Conservation (phyloP, 53 echinoderm and acorn worm species). For the Luidia sarsii region DNA sequence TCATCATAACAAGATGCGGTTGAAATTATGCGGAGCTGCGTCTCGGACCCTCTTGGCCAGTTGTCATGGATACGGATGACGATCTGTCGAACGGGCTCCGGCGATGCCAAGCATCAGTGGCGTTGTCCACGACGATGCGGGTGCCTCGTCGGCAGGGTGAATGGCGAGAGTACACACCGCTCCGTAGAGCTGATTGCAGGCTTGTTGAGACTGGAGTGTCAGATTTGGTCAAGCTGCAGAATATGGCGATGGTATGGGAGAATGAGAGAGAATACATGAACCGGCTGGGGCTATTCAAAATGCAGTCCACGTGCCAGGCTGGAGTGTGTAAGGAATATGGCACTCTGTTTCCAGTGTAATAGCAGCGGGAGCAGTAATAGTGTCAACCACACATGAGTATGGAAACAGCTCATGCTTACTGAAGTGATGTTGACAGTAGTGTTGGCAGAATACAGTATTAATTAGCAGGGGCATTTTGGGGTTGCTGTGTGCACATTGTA, state of each 20-base stretch:
- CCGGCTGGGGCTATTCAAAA: conserved; percentile 15
- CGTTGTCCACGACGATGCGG: no score
- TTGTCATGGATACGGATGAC: conserved; percentile 14
- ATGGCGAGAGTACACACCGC: not conserved
- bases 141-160: no score
- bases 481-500: not conserved
- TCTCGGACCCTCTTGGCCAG: not conserved
- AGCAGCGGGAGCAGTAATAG: no score
- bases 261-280: conserved; percentile 7
- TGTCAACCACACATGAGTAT: no score
- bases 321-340: no score
- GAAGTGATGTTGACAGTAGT: no score
- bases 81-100: not conserved
- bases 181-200: conserved; percentile 21
- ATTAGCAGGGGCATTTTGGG: no score
- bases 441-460: no score
- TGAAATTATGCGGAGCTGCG: not conserved
- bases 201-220: conserved; percentile 35
- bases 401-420: no score
- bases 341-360: no score
- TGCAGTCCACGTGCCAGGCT: conserved; percentile 1
- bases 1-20: conserved; percentile 22
- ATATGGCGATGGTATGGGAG: not conserved
- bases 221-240: not conserved
- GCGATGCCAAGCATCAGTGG: not conserved